Evolutionary conservation across 2,113 vertebrate species (phyloP).

Genomic region (Pseudorectes ferrugineus): DNA sequence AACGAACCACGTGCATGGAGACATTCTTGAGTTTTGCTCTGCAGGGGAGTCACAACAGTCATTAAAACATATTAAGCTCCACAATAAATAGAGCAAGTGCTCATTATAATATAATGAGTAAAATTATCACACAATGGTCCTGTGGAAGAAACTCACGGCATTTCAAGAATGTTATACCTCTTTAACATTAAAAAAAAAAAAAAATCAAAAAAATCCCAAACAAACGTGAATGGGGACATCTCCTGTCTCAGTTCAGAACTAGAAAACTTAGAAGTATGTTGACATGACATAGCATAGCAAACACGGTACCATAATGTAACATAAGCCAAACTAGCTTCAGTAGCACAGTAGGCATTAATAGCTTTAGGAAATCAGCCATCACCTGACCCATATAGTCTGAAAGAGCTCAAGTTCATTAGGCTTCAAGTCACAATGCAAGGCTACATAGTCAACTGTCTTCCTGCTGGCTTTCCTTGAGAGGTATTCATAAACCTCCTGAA

Average conservation of each 20-base stretch:
- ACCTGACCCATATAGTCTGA: neutral
- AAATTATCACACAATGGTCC: slow-evolving; percentile 18
- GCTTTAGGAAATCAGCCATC: neutral
- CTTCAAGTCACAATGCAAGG: neutral
- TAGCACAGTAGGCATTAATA: neutral
- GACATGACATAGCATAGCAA: neutral
- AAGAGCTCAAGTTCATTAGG: neutral
- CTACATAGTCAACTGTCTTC: neutral
- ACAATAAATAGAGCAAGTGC: slow-evolving; percentile 16
- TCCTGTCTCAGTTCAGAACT: neutral
- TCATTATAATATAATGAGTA: slow-evolving; percentile 42
- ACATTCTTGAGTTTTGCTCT: neutral
- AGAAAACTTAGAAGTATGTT: neutral
- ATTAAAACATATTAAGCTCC: slow-evolving; percentile 50
- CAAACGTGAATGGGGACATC: neutral
- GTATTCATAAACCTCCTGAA: neutral
- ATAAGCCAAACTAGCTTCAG: neutral
- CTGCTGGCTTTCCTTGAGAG: neutral
- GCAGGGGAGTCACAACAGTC: neutral
- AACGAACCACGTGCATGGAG: too few species aligned
- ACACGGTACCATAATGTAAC: neutral
- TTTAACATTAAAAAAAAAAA: neutral
- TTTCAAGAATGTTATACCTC: neutral
- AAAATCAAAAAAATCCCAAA: neutral
- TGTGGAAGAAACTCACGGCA: neutral